Evolutionary conservation across 1,140 invertebrate genomes (phyloP).

Genomic region (Drepana arcuata): DNA sequence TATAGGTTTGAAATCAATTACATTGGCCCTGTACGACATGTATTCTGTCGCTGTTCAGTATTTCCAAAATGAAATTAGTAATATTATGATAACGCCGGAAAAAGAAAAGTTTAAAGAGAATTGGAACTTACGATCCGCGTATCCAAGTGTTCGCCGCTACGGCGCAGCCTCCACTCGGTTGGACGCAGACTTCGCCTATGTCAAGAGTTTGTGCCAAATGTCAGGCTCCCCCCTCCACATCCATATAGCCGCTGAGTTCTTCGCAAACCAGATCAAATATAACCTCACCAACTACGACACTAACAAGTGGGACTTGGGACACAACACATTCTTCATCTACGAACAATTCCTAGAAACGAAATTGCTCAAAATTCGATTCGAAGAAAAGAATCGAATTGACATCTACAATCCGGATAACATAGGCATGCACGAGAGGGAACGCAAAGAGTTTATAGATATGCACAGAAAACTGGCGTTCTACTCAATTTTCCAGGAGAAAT

Average conservation of each 20-base stretch:
- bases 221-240: constrained; percentile 1
- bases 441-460: neutral
- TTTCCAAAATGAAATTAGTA: neutral
- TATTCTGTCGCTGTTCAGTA: neutral
- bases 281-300: neutral
- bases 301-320: constrained; percentile 1
- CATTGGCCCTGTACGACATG: neutral
- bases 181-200: neutral
- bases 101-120: too few species aligned
- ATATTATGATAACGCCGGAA: neutral
- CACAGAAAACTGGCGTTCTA: constrained; percentile 4
- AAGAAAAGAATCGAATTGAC: constrained; percentile 1
- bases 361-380: neutral
- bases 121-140: too few species aligned
- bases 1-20: neutral
- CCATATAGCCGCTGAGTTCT: neutral
- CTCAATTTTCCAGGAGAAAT: neutral
- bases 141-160: neutral
- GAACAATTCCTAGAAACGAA: constrained; percentile 1
- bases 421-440: neutral
- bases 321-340: constrained; percentile 1
- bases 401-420: neutral
- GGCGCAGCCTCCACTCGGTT: neutral
- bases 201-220: neutral
- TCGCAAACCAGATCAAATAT: constrained; percentile 1